phyloP scores from a whole-genome alignment of 2,888 invertebrate species.

The Minunthozetes semirufus region DNA sequence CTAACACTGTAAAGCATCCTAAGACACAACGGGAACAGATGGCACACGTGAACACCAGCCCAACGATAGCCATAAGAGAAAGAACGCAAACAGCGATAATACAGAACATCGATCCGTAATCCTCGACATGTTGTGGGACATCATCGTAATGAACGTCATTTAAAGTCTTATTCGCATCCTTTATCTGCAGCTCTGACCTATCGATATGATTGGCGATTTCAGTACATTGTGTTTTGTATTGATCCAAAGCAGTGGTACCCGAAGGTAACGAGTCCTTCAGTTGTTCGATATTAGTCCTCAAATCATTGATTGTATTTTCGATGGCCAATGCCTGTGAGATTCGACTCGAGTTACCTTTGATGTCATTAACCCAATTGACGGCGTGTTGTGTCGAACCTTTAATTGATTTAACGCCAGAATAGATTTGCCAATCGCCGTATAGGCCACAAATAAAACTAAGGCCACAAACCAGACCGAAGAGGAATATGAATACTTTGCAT shows the following conservation, averaged over 20 bases:
- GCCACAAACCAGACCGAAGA: slow-evolving; percentile 5
- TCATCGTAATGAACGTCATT: not conserved
- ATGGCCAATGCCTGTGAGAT: not conserved
- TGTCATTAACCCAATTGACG: not conserved
- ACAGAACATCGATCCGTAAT: not conserved
- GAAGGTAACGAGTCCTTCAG: not conserved
- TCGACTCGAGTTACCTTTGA: not conserved
- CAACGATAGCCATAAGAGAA: not conserved
- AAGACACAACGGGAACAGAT: slow-evolving; percentile 17
- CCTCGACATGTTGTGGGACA: not conserved
- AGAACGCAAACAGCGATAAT: not conserved
- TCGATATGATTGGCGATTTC: too few species aligned
- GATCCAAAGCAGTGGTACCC: not conserved
- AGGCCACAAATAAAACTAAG: not conserved
- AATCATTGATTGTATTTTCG: not conserved
- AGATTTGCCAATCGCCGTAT: not conserved
- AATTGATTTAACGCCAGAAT: not conserved
- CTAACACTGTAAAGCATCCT: not conserved
- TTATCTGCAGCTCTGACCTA: not conserved
- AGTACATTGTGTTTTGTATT: too few species aligned
- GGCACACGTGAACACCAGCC: not conserved
- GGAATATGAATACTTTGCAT: slow-evolving; percentile 12
- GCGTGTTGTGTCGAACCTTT: not conserved
- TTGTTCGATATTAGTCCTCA: not conserved
- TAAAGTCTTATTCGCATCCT: not conserved